Evolutionary conservation across 1,140 invertebrate genomes (phyloP), one percentile per base, ranked within the genome.

Genomic region (Chlorops oryzae): DNA sequence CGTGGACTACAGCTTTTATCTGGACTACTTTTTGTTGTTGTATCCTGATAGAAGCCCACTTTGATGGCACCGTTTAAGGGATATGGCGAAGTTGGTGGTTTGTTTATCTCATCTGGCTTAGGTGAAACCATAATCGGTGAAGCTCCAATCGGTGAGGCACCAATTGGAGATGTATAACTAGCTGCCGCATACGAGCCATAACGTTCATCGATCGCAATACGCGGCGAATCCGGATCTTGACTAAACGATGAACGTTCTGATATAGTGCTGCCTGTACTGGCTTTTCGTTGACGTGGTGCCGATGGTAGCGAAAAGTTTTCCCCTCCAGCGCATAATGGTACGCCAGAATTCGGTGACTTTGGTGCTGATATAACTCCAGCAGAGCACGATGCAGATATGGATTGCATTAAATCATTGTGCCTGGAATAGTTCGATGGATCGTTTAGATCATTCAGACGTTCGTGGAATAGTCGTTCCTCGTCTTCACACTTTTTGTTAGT

Each of bases 21-120:
- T 2, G 84, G 83, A 56, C 82, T 84, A 55, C 81, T 83, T 71
- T 83, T 83, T 2, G 81, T 80, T 20, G 81, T 81, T 1, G 83
- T 87, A 54, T 87, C 85, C 70, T 88, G 85, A 66, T 88, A 88
- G 61, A 88, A 88, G 3, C 85, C 85, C 28, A 85, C 85, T 51
- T 84, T 78, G 3, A 87, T 82, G 17, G 84, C 80, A 2, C 83
- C 84, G 66, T 85, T 85, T 17, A 84, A 75, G 5, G 83, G 81
- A 59, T 80, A 79, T 0, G 83, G 79, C 38, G 82, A 81, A 2
- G 79, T 75, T 52, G 79, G 78, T 56, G 82, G 82, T 51, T 78
- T 80, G 52, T 80, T 77, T 5, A 73, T 72, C 32, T 73, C 70
- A 32, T 78, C 76, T 1, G 73, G 75, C 55, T 78, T 74, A 0